Percentiles rank a stretch among this genome's conserved stretches.
Evolutionary conservation across 1,140 invertebrate genomes (phyloP).

Genomic region (Ylistrum balloti): DNA sequence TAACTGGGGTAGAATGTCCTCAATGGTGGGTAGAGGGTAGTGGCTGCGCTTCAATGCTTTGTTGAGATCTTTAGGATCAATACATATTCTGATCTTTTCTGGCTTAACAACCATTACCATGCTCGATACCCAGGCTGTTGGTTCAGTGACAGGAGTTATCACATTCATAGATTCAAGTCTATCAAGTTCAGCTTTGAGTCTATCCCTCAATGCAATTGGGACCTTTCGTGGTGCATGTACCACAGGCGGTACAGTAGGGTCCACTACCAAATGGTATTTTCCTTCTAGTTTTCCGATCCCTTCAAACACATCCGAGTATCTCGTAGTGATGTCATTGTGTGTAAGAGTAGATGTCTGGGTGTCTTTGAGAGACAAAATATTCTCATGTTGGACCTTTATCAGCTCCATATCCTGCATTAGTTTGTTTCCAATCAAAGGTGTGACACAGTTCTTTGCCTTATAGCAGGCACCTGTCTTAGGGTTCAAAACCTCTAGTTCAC

Average conservation of each 20-base stretch:
- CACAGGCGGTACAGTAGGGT: slow-evolving; percentile 25
- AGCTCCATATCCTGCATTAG: no score
- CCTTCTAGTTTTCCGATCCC: slow-evolving; percentile 45
- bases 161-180: slow-evolving; percentile 43
- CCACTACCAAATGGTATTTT: slow-evolving; percentile 45
- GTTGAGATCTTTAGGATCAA: slow-evolving; percentile 42
- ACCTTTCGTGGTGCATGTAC: slow-evolving; percentile 43
- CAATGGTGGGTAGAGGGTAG: not conserved
- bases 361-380: no score
- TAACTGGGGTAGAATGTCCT: not conserved
- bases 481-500: slow-evolving; percentile 44
- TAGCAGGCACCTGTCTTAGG: slow-evolving; percentile 47
- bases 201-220: slow-evolving; percentile 45
- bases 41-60: slow-evolving; percentile 32
- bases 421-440: no score
- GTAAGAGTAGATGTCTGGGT: no score
- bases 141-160: slow-evolving; percentile 41
- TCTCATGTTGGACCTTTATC: no score
- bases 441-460: no score
- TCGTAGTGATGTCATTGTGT: not conserved
- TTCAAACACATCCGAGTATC: slow-evolving; percentile 48
- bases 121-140: slow-evolving; percentile 55
- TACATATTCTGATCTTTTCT: slow-evolving; percentile 44
- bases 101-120: slow-evolving; percentile 51
- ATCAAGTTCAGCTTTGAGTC: slow-evolving; percentile 45